Evolutionary conservation across 2,113 vertebrate genomes (phyloP), one percentile per base, ranked within the genome.

Genomic region (Embiotoca jacksoni): DNA sequence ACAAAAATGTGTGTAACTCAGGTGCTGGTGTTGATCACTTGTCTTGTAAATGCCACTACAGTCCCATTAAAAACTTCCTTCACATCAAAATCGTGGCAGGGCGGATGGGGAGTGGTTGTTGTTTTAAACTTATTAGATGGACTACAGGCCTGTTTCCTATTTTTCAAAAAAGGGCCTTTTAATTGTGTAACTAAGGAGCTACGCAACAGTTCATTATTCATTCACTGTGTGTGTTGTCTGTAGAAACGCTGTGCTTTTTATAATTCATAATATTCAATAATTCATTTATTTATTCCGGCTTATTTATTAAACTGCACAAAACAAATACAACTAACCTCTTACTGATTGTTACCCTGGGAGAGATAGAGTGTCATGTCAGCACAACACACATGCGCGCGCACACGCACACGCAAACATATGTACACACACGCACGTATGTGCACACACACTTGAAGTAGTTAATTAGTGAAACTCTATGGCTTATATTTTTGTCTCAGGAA

Each of bases 401-500:
- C 53, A 55, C 63, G 59, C 7, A 70, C 41, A 57, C 67, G 37
- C 52, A 31, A 41, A 55, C 41, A 46, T 13, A 58, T 23, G 23
- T 50, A 23, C 65, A 0, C 44, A 31, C 49, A 3, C 53, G 57
- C 53, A 55, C 63, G 59, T 6, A 70, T 35, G 53, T 64, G 37
- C 52, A 31, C 50, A 55, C 41, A 46, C 15, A 58, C 32, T 16
- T 41, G 33, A 71, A 70, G 63, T 74, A 75, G 61, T 83, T 89
- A 79, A 91, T 91, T 90, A 91, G 80, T 78, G 80, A 80, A 88
- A 69, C 68, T 90, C 58, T 3, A 65, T 77, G 61, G 57, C 64
- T 88, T 81, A 87, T 92, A 92, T 91, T 90, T 91, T 83, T 84
- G 82, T 89, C 89, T 86, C 78, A 80, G 85, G 69, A 90, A 89